Conservation (phyloP, 2,888 invertebrate species). For the Coenonympha arcania region DNA sequence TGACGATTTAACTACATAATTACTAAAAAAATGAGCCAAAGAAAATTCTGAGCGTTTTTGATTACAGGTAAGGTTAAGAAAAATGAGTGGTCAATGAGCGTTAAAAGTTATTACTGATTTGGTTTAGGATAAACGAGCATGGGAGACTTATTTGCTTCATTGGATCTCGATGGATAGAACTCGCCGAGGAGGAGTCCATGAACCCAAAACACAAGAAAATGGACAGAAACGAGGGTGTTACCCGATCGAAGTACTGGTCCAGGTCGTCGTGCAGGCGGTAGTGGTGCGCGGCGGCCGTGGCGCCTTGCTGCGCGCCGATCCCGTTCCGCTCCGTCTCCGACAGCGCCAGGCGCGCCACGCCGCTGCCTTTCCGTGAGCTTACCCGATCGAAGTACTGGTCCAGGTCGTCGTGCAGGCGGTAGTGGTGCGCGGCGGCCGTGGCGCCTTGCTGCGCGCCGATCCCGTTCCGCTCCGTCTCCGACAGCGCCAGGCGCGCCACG, state of each 20-base stretch:
- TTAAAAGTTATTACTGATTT: too few relatives aligned
- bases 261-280: conserved; percentile 84
- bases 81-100: too few relatives aligned
- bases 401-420: conserved; percentile 83
- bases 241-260: conserved; percentile 84
- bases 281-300: conserved; percentile 82
- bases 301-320: conserved; percentile 61
- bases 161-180: too few relatives aligned
- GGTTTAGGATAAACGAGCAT: too few relatives aligned
- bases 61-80: too few relatives aligned
- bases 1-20: too few relatives aligned
- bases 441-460: conserved; percentile 66
- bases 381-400: conserved; percentile 85
- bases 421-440: conserved; percentile 83
- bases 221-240: too few relatives aligned
- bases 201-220: too few relatives aligned
- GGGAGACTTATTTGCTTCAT: too few relatives aligned
- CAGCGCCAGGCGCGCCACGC: conserved; percentile 55
- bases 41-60: too few relatives aligned
- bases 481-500: conserved; percentile 55
- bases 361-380: conserved; percentile 51
- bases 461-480: conserved; percentile 72
- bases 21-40: too few relatives aligned
- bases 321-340: conserved; percentile 73
- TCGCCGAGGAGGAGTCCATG: too few relatives aligned